Base-by-base conservation (phyloP, 2,888 invertebrate genomes). In the Harpagoxenus sublaevis region DNA sequence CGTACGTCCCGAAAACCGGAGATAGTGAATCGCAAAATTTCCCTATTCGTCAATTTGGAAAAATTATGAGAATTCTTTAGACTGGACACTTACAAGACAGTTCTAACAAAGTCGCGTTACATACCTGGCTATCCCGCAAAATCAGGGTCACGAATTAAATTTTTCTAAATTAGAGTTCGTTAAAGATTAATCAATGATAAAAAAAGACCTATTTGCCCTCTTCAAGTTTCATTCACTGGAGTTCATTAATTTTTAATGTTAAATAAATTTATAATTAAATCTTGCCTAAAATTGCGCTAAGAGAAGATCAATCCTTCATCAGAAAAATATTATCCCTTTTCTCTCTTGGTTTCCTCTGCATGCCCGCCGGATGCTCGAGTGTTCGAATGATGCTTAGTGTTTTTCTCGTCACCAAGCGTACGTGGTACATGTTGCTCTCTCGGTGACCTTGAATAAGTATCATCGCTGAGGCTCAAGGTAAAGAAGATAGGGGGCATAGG, bases 371-470 rank as follows among this genome's bases (percentile, higher is more conserved):
- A 9, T 18, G 62, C 31, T 63, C n/a, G 48, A 74, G 45, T 53
- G 63, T 78, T 81, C 66, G 81, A 63, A 48, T 55, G 35, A 71
- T 45, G 42, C 39, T 51, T 75, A 81, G 42, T 60, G 55, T 45
- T 35, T 35, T 35, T 6, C 35, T 35, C 66, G 31, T 55, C 66
- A 66, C 55, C 42, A 42, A 55, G 53, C 65, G 51, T 39, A 66
- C 66, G 12, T 42, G 66, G 55, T 66, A 78, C 78, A 68, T 45
- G 68, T 57, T 78, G 68, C 68, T 68, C 68, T 78, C 68, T 78
- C 31, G 55, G 68, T 78, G 68, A 45, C 78, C 78, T 78, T 78
- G 68, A 78, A 78, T 66, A 78, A 78, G n/a, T 78, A 78, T 78
- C 78, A 78, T 78, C 78, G 78, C 68, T n/a, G 63, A 51, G 12